These are phyloP conservation scores for Pteropus alecto DNA, from an alignment of 2,113 vertebrate species.

Conservation along the genomic window DNA sequence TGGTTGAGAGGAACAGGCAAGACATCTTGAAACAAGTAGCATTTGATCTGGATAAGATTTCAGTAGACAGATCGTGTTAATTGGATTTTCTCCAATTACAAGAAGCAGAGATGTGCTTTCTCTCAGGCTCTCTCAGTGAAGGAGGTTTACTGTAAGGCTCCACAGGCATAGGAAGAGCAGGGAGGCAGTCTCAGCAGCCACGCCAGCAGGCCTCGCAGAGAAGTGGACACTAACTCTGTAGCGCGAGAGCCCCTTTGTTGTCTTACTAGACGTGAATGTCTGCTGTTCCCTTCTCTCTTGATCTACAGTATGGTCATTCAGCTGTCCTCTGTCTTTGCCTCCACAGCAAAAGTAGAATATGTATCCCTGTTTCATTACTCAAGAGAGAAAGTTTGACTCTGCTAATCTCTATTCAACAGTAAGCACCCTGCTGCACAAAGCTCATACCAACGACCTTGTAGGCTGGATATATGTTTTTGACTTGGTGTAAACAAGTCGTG, in stretches of 20 bases:
- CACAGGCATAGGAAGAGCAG: neutral
- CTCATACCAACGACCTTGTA: neutral
- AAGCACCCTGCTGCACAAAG: neutral
- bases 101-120: neutral
- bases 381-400: neutral
- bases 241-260: neutral
- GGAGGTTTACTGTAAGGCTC: neutral
- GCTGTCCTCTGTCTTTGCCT: neutral
- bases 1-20: neutral
- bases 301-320: neutral
- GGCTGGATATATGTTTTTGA: neutral
- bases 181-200: neutral
- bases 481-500: neutral
- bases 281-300: neutral
- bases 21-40: neutral
- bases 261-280: neutral
- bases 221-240: neutral
- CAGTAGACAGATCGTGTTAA: neutral
- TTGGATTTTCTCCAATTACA: neutral
- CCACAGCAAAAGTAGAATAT: neutral
- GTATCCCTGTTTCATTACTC: neutral
- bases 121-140: neutral
- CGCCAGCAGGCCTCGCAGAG: rapidly evolving
- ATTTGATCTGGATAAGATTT: neutral
- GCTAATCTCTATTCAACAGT: neutral